A percentile compares a stretch with the other conserved stretches of the same genome.
These are phyloP conservation scores for Antigone vipio DNA, from an alignment of 2,113 vertebrate genomes.

Conservation along the genomic window DNA sequence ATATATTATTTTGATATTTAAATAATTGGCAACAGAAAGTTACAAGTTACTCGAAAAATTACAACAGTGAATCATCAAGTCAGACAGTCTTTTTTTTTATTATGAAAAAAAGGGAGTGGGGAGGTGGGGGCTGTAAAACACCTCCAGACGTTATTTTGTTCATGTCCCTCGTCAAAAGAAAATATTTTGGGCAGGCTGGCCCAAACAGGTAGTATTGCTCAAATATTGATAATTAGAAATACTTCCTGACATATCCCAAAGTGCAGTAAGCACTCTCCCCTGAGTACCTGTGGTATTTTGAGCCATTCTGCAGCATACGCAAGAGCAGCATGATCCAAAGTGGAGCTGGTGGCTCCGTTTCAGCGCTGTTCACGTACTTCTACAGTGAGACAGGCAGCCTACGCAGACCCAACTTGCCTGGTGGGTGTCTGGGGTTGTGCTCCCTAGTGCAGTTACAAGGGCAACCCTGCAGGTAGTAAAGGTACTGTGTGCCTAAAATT, in stretches of 20 bases:
- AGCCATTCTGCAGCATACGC: not conserved
- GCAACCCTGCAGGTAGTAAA: not conserved
- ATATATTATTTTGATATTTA: constrained; percentile 22
- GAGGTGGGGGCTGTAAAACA: not conserved
- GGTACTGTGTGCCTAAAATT: not conserved
- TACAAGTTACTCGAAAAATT: constrained; percentile 27
- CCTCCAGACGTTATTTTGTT: constrained; percentile 15
- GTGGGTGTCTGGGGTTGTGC: not conserved
- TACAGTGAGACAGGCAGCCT: not conserved
- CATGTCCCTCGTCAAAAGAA: not conserved
- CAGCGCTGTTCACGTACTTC: not conserved
- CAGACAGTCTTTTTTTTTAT: not conserved
- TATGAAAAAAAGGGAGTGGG: not conserved
- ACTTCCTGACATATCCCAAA: not conserved
- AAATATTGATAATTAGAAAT: not conserved
- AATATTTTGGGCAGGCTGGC: not conserved
- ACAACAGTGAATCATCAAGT: not conserved
- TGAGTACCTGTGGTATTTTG: not conserved
- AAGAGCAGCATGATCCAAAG: not conserved
- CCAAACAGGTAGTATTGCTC: not conserved
- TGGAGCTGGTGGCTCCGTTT: not conserved
- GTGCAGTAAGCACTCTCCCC: not conserved
- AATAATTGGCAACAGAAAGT: constrained; percentile 28
- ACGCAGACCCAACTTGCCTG: rapidly evolving
- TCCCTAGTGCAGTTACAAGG: not conserved